Evolutionary conservation across 2,888 invertebrate species (phyloP).

Genomic region (Embidobia sp.): DNA sequence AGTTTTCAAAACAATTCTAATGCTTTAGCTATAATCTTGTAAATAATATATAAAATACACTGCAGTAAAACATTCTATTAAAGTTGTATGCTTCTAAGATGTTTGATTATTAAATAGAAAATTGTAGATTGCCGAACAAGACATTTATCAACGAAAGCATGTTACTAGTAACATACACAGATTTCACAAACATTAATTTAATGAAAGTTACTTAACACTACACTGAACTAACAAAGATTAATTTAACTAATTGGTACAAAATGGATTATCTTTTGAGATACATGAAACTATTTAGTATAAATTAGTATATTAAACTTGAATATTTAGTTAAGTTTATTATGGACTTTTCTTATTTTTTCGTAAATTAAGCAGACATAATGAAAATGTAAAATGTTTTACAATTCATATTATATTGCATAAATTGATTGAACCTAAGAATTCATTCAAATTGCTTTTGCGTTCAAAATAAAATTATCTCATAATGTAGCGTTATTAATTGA

Average conservation of each 20-base stretch:
- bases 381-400: too few species aligned
- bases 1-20: too few species aligned
- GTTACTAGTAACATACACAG: not conserved
- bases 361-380: too few species aligned
- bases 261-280: not conserved
- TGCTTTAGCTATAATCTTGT: not conserved
- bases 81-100: not conserved
- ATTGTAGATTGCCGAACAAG: conserved; percentile 4
- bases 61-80: not conserved
- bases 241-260: conserved; percentile 1
- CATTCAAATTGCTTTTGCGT: too few species aligned
- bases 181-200: conserved; percentile 8
- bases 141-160: conserved; percentile 7
- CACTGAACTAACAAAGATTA: not conserved
- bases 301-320: too few species aligned
- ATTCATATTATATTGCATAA: too few species aligned
- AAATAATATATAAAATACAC: not conserved
- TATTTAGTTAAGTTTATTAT: not conserved
- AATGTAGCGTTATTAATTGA: too few species aligned
- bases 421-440: too few species aligned
- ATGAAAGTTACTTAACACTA: conserved; percentile 21
- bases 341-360: too few species aligned
- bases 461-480: too few species aligned
- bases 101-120: conserved; percentile 12
- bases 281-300: not conserved